A percentile compares a stretch with the other conserved stretches of the same genome.
These are phyloP conservation scores for Tachina grossa DNA, from an alignment of 2,888 invertebrate species.

Conservation along the genomic window DNA sequence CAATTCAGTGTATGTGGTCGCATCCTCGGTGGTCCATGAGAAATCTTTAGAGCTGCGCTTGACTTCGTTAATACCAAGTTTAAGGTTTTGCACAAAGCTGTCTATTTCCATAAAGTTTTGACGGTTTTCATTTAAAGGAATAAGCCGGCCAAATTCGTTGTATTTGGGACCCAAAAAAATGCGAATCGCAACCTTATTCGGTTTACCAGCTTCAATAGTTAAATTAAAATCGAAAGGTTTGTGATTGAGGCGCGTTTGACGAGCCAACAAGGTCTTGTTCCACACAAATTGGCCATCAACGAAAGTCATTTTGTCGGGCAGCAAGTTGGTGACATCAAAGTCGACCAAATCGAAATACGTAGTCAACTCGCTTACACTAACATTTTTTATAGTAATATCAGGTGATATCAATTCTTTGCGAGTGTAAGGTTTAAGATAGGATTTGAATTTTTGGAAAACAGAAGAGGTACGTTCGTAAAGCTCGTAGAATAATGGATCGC, in stretches of 20 bases:
- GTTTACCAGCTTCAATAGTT: conserved; percentile 84
- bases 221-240: conserved; percentile 85
- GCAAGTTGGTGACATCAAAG: conserved; percentile 86
- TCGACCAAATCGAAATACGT: conserved; percentile 89
- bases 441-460: conserved; percentile 85
- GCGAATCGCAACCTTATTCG: conserved; percentile 86
- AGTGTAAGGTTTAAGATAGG: conserved; percentile 85
- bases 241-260: conserved; percentile 87
- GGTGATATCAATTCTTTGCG: conserved; percentile 85
- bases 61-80: conserved; percentile 87
- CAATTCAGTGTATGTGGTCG: conserved; percentile 86
- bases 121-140: conserved; percentile 85
- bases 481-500: conserved; percentile 88
- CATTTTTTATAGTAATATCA: conserved; percentile 86
- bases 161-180: conserved; percentile 88
- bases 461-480: conserved; percentile 85
- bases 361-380: conserved; percentile 86
- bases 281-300: conserved; percentile 80
- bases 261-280: conserved; percentile 83
- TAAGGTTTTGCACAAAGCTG: conserved; percentile 85
- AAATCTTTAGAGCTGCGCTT: conserved; percentile 87
- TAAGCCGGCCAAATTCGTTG: conserved; percentile 84
- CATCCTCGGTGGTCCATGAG: conserved; percentile 86
- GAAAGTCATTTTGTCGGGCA: conserved; percentile 83
- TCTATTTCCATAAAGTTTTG: conserved; percentile 87